A percentile compares a stretch with the other conserved stretches of the same genome.
These are phyloP conservation scores for Gandaritis pyraliata DNA, from an alignment of 2,888 invertebrate genomes.

Conservation along the genomic window DNA sequence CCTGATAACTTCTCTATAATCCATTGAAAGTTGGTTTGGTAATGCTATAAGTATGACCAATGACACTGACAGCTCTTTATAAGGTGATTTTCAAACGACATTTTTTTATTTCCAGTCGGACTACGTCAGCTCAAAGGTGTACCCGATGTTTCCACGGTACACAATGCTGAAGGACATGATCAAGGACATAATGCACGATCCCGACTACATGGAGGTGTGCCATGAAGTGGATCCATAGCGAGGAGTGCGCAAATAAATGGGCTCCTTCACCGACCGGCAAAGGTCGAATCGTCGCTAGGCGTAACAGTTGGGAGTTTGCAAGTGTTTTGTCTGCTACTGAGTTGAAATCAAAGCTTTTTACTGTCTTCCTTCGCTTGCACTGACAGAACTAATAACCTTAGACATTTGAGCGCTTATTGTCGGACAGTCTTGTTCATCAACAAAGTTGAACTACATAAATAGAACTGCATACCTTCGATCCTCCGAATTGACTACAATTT, in stretches of 20 bases:
- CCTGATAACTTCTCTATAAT: too few relatives aligned
- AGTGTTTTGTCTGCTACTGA: slow-evolving; percentile 23
- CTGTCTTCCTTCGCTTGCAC: background rate
- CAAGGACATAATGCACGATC: slow-evolving; percentile 96
- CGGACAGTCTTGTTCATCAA: too few relatives aligned
- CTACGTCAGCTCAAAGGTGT: slow-evolving; percentile 95
- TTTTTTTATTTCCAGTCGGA: slow-evolving; percentile 87
- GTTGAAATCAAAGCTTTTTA: slow-evolving; percentile 27
- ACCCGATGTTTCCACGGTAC: slow-evolving; percentile 97
- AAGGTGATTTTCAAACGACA: background rate
- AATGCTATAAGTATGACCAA: too few relatives aligned
- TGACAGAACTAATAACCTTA: too few relatives aligned
- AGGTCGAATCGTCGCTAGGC: slow-evolving; percentile 76
- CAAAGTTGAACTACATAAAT: too few relatives aligned
- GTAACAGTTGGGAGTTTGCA: slow-evolving; percentile 32
- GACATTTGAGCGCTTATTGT: too few relatives aligned
- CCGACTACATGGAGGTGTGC: slow-evolving; percentile 98
- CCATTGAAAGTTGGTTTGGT: too few relatives aligned
- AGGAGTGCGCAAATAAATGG: slow-evolving; percentile 84
- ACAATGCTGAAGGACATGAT: slow-evolving; percentile 99
- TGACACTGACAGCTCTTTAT: too few relatives aligned
- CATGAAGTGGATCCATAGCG: slow-evolving; percentile 93
- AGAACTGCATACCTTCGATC: too few relatives aligned
- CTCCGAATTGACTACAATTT: too few relatives aligned
- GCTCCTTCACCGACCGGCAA: slow-evolving; percentile 76